phyloP scores from a whole-genome alignment of 2,113 vertebrate genomes.

The human (Homo sapiens) region DNA sequence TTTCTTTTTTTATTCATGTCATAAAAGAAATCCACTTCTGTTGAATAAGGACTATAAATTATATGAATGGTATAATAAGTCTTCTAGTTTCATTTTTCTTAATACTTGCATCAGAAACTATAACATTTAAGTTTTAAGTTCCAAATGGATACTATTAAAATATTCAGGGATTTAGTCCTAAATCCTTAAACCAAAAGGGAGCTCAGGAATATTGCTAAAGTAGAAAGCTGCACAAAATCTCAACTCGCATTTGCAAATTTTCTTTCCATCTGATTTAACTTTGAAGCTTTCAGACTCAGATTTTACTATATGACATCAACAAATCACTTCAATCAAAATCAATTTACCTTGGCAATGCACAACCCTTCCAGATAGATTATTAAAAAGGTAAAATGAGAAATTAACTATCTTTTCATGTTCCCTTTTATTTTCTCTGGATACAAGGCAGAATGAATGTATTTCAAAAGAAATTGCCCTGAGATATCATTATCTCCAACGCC shows the following conservation, averaged over 20 bases:
- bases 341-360: conserved; percentile 42
- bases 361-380: conserved; percentile 23
- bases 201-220: not conserved
- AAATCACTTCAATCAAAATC: conserved; percentile 42
- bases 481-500: not conserved
- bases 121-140: conserved; percentile 21
- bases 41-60: conserved; percentile 48
- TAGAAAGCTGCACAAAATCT: conserved; percentile 54
- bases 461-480: not conserved
- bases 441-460: not conserved
- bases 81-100: conserved; percentile 42
- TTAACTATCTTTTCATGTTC: not conserved
- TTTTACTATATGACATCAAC: conserved; percentile 24
- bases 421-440: not conserved
- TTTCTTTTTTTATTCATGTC: not conserved
- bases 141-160: not conserved
- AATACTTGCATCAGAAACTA: not conserved
- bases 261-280: conserved; percentile 65
- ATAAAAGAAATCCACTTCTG: not conserved
- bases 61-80: not conserved
- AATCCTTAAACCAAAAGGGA: not conserved
- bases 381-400: not conserved
- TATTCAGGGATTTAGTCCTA: not conserved
- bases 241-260: conserved; percentile 62
- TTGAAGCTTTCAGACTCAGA: not conserved